A percentile compares a stretch with the other conserved stretches of the same genome.
phyloP scores from a whole-genome alignment of 2,113 vertebrate genomes.

The Takifugu flavidus region DNA sequence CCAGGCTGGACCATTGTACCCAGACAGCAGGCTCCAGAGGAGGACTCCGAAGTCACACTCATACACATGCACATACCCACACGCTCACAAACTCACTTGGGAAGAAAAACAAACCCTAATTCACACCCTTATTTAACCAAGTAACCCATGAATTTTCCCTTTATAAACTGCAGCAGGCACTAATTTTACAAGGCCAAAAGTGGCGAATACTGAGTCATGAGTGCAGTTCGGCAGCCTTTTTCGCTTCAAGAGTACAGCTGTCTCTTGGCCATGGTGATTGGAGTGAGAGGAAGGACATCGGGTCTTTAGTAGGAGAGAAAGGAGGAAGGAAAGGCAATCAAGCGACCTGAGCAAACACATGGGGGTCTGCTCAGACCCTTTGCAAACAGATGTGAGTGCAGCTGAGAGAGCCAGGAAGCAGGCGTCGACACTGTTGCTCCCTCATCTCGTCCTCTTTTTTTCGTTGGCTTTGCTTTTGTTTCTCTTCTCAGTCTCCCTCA shows the following conservation, averaged over 20 bases:
- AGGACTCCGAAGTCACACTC: constrained; percentile 58
- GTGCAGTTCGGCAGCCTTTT: constrained; percentile 39
- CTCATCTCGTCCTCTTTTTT: constrained; percentile 52
- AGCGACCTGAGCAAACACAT: constrained; percentile 76
- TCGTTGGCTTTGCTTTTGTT: constrained; percentile 43
- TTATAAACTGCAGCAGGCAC: neutral
- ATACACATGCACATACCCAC: constrained; percentile 49
- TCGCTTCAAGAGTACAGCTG: constrained; percentile 28
- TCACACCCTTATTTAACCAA: constrained; percentile 30
- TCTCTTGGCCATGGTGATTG: constrained; percentile 54
- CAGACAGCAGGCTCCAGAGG: constrained; percentile 67
- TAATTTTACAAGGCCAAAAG: neutral
- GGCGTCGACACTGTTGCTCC: constrained; percentile 63
- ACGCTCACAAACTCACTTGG: constrained; percentile 27
- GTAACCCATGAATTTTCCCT: constrained; percentile 8
- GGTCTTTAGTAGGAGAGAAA: constrained; percentile 72
- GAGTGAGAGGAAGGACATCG: constrained; percentile 77
- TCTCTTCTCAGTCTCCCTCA: constrained; percentile 32
- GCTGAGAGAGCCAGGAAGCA: constrained; percentile 80
- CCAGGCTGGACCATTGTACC: constrained; percentile 62
- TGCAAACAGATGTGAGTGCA: constrained; percentile 76
- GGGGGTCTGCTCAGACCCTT: constrained; percentile 66
- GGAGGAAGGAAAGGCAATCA: constrained; percentile 83
- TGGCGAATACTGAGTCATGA: constrained; percentile 45
- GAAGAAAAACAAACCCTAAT: constrained; percentile 28